phyloP scores from a whole-genome alignment of 2,888 invertebrate species.

The Rugalucina vietnamica region DNA sequence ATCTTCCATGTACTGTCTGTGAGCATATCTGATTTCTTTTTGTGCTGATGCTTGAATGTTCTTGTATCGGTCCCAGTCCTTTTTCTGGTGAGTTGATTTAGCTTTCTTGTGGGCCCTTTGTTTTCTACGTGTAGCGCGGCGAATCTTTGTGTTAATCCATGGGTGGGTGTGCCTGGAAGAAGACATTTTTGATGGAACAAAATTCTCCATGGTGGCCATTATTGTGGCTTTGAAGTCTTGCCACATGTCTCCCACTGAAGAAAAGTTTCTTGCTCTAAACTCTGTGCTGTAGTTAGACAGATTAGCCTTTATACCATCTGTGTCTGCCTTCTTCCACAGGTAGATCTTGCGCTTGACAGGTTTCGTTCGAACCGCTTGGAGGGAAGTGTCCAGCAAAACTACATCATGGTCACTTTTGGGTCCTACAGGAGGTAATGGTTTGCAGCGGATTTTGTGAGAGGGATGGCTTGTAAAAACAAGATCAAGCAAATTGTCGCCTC shows the following conservation, averaged over 20 bases:
- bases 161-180: not conserved
- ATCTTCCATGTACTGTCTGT: not conserved
- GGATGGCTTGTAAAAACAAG: not conserved
- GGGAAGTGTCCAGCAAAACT: not conserved
- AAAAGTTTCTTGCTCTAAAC: no score
- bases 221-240: no score
- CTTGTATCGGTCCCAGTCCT: not conserved
- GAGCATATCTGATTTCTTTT: not conserved
- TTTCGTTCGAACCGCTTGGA: not conserved
- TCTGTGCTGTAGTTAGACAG: no score
- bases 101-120: not conserved
- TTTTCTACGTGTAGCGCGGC: not conserved
- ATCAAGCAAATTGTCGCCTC: not conserved
- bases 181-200: not conserved
- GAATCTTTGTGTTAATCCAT: not conserved
- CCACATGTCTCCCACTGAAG: no score
- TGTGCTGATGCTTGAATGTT: not conserved
- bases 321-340: not conserved
- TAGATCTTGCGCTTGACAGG: not conserved
- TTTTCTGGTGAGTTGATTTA: not conserved
- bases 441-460: not conserved
- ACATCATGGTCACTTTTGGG: slow-evolving; percentile 9
- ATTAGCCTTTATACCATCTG: not conserved
- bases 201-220: not conserved
- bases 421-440: not conserved